Evolutionary conservation across 2,888 invertebrate genomes (phyloP).

Genomic region (Hyppa rectilinea): DNA sequence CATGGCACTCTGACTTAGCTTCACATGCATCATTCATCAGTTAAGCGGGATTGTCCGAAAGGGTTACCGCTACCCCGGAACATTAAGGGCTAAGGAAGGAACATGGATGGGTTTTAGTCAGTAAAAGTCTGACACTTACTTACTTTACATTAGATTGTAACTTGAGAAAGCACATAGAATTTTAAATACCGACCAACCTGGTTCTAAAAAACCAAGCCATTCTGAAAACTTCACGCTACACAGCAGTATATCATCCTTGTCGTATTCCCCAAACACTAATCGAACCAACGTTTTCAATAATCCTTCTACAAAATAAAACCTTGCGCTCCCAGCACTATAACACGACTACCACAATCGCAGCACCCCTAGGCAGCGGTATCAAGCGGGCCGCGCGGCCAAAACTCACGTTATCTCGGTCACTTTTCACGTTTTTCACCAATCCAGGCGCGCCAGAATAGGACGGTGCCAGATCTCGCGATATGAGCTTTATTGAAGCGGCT

Average conservation of each 20-base stretch:
- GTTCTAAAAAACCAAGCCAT: neutral
- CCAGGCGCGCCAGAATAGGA: conserved; percentile 72
- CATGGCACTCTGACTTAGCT: too few relatives aligned
- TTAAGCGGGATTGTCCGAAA: too few relatives aligned
- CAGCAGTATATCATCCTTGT: neutral
- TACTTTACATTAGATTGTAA: neutral
- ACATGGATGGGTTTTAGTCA: too few relatives aligned
- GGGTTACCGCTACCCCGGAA: too few relatives aligned
- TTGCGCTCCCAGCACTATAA: conserved; percentile 45
- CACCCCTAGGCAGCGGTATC: conserved; percentile 76
- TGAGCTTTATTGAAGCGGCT: conserved; percentile 73
- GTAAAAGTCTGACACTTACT: too few relatives aligned
- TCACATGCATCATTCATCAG: too few relatives aligned
- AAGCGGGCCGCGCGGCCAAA: conserved; percentile 78
- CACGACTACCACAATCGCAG: conserved; percentile 59
- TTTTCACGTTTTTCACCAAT: conserved; percentile 89
- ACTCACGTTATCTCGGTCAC: conserved; percentile 84
- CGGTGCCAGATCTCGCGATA: conserved; percentile 75
- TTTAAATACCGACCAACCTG: too few relatives aligned
- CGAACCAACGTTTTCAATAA: conserved; percentile 45
- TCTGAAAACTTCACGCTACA: neutral
- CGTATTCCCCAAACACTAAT: conserved; percentile 5
- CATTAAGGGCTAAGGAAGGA: too few relatives aligned
- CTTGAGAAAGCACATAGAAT: neutral
- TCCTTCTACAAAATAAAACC: conserved; percentile 20